These are phyloP conservation scores for Nemoura dubitans DNA, from an alignment of 2,888 invertebrate genomes.

Conservation along the genomic window DNA sequence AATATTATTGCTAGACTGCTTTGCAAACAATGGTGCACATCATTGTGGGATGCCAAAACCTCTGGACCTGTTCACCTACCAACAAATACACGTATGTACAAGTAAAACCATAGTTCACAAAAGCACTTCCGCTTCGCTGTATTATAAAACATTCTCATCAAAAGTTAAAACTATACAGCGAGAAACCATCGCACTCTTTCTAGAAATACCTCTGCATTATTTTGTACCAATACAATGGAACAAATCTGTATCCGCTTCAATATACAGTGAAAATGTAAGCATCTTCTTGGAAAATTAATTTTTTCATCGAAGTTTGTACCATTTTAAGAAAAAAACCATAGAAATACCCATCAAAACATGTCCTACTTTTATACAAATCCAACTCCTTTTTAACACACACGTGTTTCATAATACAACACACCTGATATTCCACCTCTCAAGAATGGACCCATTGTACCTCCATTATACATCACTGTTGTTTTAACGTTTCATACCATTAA, in stretches of 20 bases:
- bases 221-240: not conserved
- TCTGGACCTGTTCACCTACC: not conserved
- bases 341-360: not conserved
- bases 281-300: not conserved
- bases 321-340: not conserved
- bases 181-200: too few species aligned
- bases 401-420: not conserved
- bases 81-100: too few species aligned
- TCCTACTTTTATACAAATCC: not conserved
- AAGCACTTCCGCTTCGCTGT: too few species aligned
- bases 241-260: not conserved
- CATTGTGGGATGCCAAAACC: not conserved
- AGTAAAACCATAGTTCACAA: too few species aligned
- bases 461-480: not conserved
- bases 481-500: not conserved
- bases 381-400: not conserved
- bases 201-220: not conserved
- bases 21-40: constrained; percentile 9
- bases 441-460: not conserved
- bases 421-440: not conserved
- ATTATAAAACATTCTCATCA: too few species aligned
- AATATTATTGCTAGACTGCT: constrained; percentile 23
- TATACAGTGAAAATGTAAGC: not conserved
- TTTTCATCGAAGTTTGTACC: not conserved
- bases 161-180: too few species aligned